Conservation (phyloP, 2,113 vertebrate species). For the Saguinus imperator region DNA sequence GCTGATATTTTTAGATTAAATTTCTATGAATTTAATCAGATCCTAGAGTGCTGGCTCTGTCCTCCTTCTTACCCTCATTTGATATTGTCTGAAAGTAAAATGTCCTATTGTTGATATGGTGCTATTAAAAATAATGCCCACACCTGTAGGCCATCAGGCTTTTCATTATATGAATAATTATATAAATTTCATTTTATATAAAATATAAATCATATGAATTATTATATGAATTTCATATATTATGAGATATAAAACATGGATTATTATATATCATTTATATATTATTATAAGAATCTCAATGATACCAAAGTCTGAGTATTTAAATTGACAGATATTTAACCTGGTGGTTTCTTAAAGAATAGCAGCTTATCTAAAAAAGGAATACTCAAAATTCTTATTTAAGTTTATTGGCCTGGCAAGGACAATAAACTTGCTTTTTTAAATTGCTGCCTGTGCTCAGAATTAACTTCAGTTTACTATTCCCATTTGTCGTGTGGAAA, state of each 20-base stretch:
- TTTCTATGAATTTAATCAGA: neutral
- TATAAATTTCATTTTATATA: neutral
- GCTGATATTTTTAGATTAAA: neutral
- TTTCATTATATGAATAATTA: conserved; percentile 1
- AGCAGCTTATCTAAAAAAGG: conserved; percentile 13
- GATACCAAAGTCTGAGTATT: neutral
- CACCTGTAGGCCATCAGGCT: neutral
- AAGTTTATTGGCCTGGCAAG: neutral
- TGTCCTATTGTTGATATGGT: neutral
- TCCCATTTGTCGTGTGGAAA: neutral
- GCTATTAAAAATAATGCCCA: neutral
- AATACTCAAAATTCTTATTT: neutral
- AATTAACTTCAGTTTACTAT: neutral
- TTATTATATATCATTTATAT: neutral
- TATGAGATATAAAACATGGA: too few species aligned
- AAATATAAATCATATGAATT: too few species aligned
- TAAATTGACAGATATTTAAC: conserved; percentile 42
- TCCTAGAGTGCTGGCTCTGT: neutral
- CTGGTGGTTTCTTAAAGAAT: neutral
- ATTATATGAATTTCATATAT: too few species aligned
- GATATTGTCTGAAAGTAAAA: neutral
- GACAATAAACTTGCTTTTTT: neutral
- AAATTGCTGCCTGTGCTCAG: neutral
- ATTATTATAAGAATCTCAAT: neutral
- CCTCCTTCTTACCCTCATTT: neutral